These are phyloP conservation scores for Gracilinanus agilis DNA, from an alignment of 2,113 vertebrate genomes.

Conservation along the genomic window DNA sequence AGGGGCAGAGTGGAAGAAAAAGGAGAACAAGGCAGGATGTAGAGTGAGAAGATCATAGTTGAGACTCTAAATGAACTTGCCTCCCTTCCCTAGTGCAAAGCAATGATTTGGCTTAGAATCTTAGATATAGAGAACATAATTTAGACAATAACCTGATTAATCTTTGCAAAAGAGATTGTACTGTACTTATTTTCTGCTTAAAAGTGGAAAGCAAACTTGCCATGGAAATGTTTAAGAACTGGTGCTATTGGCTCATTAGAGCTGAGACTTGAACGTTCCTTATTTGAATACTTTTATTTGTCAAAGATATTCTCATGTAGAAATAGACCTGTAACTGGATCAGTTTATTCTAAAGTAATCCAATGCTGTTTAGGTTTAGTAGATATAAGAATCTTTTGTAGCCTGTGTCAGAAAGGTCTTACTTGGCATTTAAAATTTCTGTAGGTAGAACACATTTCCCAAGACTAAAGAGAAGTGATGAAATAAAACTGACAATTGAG, in stretches of 20 bases:
- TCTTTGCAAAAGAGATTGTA: not conserved
- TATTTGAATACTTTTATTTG: constrained; percentile 51
- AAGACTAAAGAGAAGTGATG: constrained; percentile 48
- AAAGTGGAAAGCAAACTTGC: constrained; percentile 19
- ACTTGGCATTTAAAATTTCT: constrained; percentile 64
- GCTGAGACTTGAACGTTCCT: constrained; percentile 27
- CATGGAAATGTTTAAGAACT: constrained; percentile 31
- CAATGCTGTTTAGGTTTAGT: constrained; percentile 53
- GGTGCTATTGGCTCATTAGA: constrained; percentile 30
- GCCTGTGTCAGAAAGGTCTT: constrained; percentile 63
- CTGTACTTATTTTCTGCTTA: constrained; percentile 38
- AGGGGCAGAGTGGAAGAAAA: constrained; percentile 2
- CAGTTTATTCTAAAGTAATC: constrained; percentile 58
- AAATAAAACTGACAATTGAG: constrained; percentile 52
- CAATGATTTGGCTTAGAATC: not conserved
- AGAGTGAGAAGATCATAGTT: not conserved
- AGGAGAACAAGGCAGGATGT: not conserved
- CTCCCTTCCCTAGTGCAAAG: not conserved
- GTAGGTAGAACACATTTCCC: constrained; percentile 67
- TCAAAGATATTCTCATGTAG: constrained; percentile 60
- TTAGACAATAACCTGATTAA: not conserved
- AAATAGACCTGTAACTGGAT: constrained; percentile 33
- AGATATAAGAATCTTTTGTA: constrained; percentile 57
- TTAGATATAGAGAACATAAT: not conserved
- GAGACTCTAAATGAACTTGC: not conserved